Evolutionary conservation across 2,113 vertebrate species (phyloP), one percentile per base, ranked within the genome.

Genomic region (Ameiurus melas): DNA sequence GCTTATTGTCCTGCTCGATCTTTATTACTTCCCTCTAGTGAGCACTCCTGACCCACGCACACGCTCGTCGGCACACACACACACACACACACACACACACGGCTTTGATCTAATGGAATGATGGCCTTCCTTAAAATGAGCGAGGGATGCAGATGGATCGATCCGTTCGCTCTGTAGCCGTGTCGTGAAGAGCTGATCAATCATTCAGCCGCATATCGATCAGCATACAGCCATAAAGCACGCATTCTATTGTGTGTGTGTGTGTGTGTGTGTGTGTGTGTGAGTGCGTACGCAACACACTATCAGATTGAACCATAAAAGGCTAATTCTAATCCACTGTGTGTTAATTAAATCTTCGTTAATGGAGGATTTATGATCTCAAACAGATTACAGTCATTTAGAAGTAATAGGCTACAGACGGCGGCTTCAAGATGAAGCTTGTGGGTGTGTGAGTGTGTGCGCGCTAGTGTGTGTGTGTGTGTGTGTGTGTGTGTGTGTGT

Each of bases 101-200:
- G 64, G 8, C 83, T 90, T 91, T 90, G 95, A 98, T 99, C 97
- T 97, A 98, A 98, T 95, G 96, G 95, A 97, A 97, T 97, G 97
- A 97, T 94, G 93, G 95, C 95, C 95, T 96, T 95, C 97, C 97
- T 96, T 97, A 96, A 97, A 98, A 96, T 96, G 92, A 95, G 95
- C 94, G 93, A 95, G 94, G 93, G 96, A 96, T 95, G 95, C 96
- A 95, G 96, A 98, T 97, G 97, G 97, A 99, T 98, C 95, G 96
- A 94, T 95, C 94, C 94, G 94, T 94, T 96, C 95, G 95, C 94
- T 95, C 92, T 93, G 96, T 95, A 95, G 95, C 30, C 88, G 94
- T 94, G 95, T 95, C 94, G 93, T 92, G 93, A 94, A 92, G 93
- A 96, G 95, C 83, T 75, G 60, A 68, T 85, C 87, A 13, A 94